Evolutionary conservation across 2,797 vertebrate species (phyloP).

Genomic region (Sebastes itinus): DNA sequence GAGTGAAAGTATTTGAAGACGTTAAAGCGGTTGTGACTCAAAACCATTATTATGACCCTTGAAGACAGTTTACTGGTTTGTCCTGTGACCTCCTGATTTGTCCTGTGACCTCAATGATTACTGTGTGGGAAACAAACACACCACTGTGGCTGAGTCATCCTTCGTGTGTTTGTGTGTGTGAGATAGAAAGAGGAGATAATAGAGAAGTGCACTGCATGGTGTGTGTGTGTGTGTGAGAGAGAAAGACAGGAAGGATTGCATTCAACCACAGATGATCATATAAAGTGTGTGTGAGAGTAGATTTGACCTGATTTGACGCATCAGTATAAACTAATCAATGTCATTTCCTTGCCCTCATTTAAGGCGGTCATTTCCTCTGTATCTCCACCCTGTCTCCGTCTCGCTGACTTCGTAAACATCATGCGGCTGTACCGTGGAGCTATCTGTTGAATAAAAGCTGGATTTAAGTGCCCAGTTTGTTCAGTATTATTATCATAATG

Average conservation of each 20-base stretch:
- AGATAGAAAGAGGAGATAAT: not conserved
- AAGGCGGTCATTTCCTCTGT: slow-evolving; percentile 8
- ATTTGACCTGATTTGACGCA: slow-evolving; percentile 8
- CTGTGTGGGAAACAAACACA: slow-evolving; percentile 26
- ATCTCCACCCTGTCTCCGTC: not conserved
- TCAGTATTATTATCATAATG: not conserved
- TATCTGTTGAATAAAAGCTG: not conserved
- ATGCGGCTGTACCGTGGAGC: not conserved
- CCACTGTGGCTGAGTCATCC: slow-evolving; percentile 5
- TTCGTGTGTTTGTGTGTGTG: not conserved
- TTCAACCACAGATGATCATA: not conserved
- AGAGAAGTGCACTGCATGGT: not conserved
- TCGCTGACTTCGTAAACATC: not conserved
- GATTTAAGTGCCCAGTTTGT: not conserved
- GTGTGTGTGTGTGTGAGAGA: not conserved
- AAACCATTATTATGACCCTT: not conserved
- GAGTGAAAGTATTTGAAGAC: not conserved
- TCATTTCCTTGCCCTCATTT: slow-evolving; percentile 23
- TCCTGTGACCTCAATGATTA: slow-evolving; percentile 19
- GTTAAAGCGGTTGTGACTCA: not conserved
- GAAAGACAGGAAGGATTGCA: not conserved
- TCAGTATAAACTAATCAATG: slow-evolving; percentile 21
- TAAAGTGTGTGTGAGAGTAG: not conserved
- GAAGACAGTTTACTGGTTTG: not conserved
- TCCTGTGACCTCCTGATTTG: not conserved